Evolutionary conservation across 2,113 vertebrate species (phyloP), one percentile per base, ranked within the genome.

Genomic region (Ophthalmolycus amberensis): DNA sequence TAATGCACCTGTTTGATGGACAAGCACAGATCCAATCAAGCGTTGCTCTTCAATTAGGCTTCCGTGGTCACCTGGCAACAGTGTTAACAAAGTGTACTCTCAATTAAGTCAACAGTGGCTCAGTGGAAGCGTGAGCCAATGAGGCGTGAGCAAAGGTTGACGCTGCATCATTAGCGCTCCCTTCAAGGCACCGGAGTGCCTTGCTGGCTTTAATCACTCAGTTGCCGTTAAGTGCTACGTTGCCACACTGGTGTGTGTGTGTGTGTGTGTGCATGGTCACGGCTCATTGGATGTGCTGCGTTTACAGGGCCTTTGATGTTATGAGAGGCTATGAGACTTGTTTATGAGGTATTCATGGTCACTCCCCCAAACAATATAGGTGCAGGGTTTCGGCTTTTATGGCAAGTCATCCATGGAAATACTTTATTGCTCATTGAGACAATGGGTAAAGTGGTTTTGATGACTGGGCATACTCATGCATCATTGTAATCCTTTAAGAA

Each of bases 21-120:
- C 75, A 75, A 82, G 64, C 84, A 66, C 75, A 20, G 64, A 66
- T 80, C 83, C 80, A 83, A 15, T 58, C 56, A 73, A 75, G 71
- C 58, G 1, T 37, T 50, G 59, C 75, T 74, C 83, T 85, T 88
- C 74, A 79, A 75, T 87, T 86, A 85, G 64, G 58, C 11, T 25
- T 76, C 78, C 0, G 40, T 52, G 65, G 86, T 88, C 84, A 88
- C 83, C 79, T 78, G 79, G 86, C 85, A 89, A 89, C 83, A 11
- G 34, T 9, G 76, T 81, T 79, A 88, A 87, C 79, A 37, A 81
- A 77, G 52, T 77, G 69, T 14, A 81, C 68, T 76, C 75, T 84
- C 85, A 88, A 87, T 89, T 85, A 92, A 71, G 44, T 63, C 69
- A 14, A 54, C 22, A 60, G 88, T 88, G 79, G 69, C 73, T 85